Evolutionary conservation across 2,797 vertebrate species (phyloP).

Genomic region (Coregonus sp.): DNA sequence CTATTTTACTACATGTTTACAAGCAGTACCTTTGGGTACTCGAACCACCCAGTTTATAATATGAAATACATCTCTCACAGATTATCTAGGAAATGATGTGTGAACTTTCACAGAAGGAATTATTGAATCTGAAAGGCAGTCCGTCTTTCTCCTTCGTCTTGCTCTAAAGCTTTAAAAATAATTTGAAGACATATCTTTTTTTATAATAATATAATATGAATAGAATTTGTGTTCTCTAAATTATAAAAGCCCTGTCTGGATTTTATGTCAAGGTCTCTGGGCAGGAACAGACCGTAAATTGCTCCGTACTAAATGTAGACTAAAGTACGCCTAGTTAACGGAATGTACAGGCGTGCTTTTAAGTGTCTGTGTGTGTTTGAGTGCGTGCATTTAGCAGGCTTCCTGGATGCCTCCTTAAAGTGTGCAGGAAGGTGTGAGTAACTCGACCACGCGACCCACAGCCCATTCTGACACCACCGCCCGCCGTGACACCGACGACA

Average conservation of each 20-base stretch:
- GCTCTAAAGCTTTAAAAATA: not conserved
- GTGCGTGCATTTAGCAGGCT: slow-evolving; percentile 36
- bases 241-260: not conserved
- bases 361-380: slow-evolving; percentile 16
- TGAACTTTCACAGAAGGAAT: not conserved
- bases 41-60: no score
- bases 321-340: not conserved
- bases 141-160: not conserved
- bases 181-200: not conserved
- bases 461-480: slow-evolving; percentile 50
- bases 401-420: slow-evolving; percentile 77
- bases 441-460: slow-evolving; percentile 64
- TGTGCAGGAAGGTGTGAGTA: slow-evolving; percentile 79
- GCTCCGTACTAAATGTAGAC: not conserved
- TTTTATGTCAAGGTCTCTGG: not conserved
- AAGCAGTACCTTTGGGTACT: no score
- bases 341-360: not conserved
- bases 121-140: not conserved
- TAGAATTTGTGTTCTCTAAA: not conserved
- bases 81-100: not conserved
- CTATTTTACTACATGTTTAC: no score
- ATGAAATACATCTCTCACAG: not conserved
- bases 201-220: not conserved
- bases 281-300: not conserved
- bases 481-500: slow-evolving; percentile 43